phyloP scores from a whole-genome alignment of 2,113 vertebrate species.

The Sylvia atricapilla region DNA sequence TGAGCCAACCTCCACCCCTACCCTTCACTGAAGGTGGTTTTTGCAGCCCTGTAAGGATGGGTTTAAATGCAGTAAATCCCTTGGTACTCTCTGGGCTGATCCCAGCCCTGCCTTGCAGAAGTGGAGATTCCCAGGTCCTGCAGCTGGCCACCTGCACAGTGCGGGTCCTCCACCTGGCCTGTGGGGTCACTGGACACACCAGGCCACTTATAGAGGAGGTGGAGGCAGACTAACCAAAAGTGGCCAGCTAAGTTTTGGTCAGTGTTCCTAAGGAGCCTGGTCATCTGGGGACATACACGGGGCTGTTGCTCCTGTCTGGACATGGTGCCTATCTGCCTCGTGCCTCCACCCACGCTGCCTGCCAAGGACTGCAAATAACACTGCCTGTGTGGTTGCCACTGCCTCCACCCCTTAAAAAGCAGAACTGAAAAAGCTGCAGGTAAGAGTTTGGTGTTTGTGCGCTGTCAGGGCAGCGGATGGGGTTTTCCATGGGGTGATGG shows the following conservation, averaged over 20 bases:
- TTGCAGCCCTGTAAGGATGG: background rate
- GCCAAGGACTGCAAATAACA: background rate
- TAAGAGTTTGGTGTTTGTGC: background rate
- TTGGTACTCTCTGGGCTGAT: background rate
- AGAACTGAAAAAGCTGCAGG: background rate
- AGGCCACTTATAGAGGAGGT: background rate
- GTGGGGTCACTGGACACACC: background rate
- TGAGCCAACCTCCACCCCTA: background rate
- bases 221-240: background rate
- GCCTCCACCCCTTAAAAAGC: background rate
- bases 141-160: background rate
- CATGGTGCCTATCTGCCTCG: background rate
- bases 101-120: background rate
- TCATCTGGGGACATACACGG: background rate
- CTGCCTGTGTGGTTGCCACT: background rate
- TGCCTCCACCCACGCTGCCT: background rate
- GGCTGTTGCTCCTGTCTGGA: background rate
- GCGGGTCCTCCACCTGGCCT: background rate
- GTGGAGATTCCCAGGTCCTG: background rate
- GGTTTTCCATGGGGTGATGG: background rate
- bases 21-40: background rate
- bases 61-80: background rate
- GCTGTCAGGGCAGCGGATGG: rapidly evolving
- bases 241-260: background rate
- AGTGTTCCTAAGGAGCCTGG: background rate